These are phyloP conservation scores for Phenacoccus solenopsis DNA, from an alignment of 1,140 invertebrate genomes.

Conservation along the genomic window DNA sequence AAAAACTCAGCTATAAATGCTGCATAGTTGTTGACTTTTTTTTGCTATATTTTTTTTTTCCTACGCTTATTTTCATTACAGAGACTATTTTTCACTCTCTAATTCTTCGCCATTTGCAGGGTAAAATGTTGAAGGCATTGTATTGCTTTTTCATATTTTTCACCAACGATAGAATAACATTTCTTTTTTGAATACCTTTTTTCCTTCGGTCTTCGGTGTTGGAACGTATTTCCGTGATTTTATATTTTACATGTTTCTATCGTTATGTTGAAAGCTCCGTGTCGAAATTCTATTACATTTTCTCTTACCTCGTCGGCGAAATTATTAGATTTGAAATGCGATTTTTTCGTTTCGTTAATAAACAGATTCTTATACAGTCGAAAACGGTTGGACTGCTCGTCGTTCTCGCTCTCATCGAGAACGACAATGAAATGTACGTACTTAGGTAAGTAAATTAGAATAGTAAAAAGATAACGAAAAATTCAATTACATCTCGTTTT, in stretches of 20 bases:
- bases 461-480: neutral
- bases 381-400: neutral
- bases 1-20: too few species aligned
- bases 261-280: neutral
- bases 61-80: neutral
- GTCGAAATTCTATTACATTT: neutral
- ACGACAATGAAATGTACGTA: too few species aligned
- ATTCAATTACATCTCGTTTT: too few species aligned
- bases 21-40: too few species aligned
- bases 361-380: neutral
- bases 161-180: neutral
- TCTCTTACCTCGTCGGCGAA: neutral
- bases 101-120: neutral
- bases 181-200: neutral
- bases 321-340: neutral
- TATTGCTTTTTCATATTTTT: neutral
- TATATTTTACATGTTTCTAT: neutral
- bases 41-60: too few species aligned
- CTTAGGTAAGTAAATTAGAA: neutral
- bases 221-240: neutral
- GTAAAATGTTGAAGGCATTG: neutral
- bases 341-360: neutral
- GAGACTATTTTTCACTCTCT: neutral
- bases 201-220: neutral
- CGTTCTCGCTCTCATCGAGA: neutral